phyloP scores from a whole-genome alignment of 2,888 invertebrate species.

The Drosophila rubida region DNA sequence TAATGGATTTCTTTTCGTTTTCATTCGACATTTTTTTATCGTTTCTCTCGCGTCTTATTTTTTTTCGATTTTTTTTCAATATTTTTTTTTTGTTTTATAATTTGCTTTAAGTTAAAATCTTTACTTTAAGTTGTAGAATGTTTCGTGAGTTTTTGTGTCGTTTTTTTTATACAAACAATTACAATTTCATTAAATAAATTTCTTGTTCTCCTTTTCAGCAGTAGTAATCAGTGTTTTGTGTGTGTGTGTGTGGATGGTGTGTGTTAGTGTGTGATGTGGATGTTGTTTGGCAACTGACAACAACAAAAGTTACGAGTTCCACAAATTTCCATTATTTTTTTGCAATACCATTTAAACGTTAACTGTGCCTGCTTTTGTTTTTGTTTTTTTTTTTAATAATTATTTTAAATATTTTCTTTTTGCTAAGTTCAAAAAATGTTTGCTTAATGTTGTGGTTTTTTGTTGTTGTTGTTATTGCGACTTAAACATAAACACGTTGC shows the following conservation, averaged over 20 bases:
- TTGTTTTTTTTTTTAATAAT: conserved; percentile 14
- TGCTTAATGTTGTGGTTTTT: conserved; percentile 3
- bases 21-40: conserved; percentile 13
- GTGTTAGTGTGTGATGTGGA: conserved; percentile 26
- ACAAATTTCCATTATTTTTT: conserved; percentile 8
- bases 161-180: conserved; percentile 56
- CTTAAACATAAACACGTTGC: conserved; percentile 19
- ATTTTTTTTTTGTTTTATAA: conserved; percentile 44
- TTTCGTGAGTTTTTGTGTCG: conserved; percentile 51
- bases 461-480: conserved; percentile 5
- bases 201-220: conserved; percentile 19
- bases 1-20: conserved; percentile 35
- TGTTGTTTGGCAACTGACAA: conserved; percentile 27
- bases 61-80: conserved; percentile 14
- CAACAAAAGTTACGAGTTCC: conserved; percentile 4
- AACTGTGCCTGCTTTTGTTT: conserved; percentile 40
- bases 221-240: conserved; percentile 29
- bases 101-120: conserved; percentile 64
- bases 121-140: conserved; percentile 65
- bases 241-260: conserved; percentile 22
- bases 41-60: background rate
- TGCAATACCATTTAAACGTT: conserved; percentile 37
- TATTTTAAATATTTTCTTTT: conserved; percentile 18
- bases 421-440: conserved; percentile 24
- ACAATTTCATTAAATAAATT: conserved; percentile 41